Evolutionary conservation across 2,797 vertebrate genomes (phyloP), one percentile per base, ranked within the genome.

Genomic region (Sebastes nivosus): DNA sequence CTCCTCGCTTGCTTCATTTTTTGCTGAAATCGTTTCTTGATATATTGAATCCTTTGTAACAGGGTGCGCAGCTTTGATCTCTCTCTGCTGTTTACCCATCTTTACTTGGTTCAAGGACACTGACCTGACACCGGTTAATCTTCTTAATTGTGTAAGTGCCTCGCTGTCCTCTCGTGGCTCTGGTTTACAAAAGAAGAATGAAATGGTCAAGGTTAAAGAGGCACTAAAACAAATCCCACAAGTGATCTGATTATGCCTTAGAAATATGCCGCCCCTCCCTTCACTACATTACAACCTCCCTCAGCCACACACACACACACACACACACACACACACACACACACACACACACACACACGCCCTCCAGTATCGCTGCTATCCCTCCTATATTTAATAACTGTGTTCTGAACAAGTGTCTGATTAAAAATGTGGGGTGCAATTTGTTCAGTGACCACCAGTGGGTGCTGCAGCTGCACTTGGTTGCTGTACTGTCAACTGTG

Each of bases 181-280:
- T 80, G 80, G 13, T 89, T 87, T 85, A 71, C 76, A 85, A 83
- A 85, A 84, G 80, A 87, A 74, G 63, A 75, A 58, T 24, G 74
- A 87, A 85, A 75, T 80, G 83, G 82, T 81, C 84, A 94, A 91
- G 84, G 91, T 92, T 89, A 78, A 81, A 90, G 83, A 85, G 81
- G 79, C 67, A 80, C 80, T 92, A 86, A 89, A 89, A 86, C 72
- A 86, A 86, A 85, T 78, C 82, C 83, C 55, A 34, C 6, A 14
- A 87, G 70, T 84, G 79, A 90, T 93, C 83, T 91, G 80, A 90
- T 91, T 90, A 85, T 46, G 81, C 60, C 50, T 27, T 76, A 71
- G 78, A 82, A 80, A 84, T 64, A 83, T 77, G 61, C 60, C 83
- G 66, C 9, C 32, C 32, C 66, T 67, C 63, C 66, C 55, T 80